Percentiles rank a stretch among this genome's conserved stretches.
Conservation (phyloP, 2,888 invertebrate species). For the Phortica magna region DNA sequence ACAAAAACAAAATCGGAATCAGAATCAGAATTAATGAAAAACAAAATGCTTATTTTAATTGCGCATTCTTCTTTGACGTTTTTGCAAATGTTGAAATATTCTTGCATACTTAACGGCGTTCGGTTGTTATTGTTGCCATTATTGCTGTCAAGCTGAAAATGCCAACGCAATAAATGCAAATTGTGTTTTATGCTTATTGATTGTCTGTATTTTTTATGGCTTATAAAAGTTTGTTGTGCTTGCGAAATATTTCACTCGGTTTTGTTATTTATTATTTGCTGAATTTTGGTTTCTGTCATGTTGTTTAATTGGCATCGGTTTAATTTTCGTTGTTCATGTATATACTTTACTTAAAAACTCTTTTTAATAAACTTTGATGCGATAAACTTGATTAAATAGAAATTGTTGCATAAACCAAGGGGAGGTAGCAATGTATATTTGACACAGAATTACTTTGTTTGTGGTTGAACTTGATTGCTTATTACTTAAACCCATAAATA, state of each 20-base stretch:
- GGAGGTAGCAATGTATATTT: too few species aligned
- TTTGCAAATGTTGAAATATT: neutral
- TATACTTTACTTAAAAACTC: neutral
- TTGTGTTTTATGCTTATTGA: neutral
- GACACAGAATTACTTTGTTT: too few species aligned
- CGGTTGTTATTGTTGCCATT: neutral
- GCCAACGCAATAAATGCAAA: neutral
- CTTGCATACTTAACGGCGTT: conserved; percentile 16
- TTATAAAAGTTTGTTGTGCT: neutral
- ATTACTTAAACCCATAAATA: too few species aligned
- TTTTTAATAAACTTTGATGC: too few species aligned
- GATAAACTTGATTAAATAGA: too few species aligned
- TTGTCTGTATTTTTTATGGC: neutral
- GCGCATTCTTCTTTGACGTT: conserved; percentile 5
- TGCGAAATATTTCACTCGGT: neutral
- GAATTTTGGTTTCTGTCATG: neutral
- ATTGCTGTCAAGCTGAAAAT: neutral
- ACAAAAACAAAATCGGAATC: neutral
- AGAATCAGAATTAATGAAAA: neutral
- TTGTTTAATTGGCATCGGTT: neutral
- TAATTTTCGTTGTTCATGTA: neutral
- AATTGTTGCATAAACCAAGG: too few species aligned
- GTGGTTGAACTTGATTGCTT: too few species aligned
- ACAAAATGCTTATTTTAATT: conserved; percentile 18
- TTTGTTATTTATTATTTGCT: neutral